These are phyloP conservation scores for Xenotilapia longispinis DNA, from an alignment of 2,113 vertebrate species.

Conservation along the genomic window DNA sequence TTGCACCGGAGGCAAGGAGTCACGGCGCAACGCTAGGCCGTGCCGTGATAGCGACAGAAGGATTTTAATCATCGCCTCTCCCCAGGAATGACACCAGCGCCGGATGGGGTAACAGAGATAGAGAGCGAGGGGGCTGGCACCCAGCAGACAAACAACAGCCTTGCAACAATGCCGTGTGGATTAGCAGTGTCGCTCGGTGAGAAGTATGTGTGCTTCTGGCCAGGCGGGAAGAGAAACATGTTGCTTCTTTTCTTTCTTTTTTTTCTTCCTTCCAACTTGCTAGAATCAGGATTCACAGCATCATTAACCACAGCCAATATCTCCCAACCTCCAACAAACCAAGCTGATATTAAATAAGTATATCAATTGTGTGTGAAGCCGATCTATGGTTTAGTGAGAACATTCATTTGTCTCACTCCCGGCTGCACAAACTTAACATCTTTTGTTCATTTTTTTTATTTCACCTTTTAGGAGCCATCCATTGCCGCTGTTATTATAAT, in stretches of 20 bases:
- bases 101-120: conserved; percentile 56
- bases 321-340: conserved; percentile 23
- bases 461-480: conserved; percentile 6
- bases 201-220: conserved; percentile 42
- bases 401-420: conserved; percentile 25
- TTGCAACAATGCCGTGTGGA: conserved; percentile 40
- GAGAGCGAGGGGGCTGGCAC: conserved; percentile 32
- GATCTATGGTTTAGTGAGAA: conserved; percentile 17
- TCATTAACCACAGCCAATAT: conserved; percentile 56
- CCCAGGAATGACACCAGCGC: conserved; percentile 64
- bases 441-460: background rate
- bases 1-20: conserved; percentile 61
- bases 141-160: conserved; percentile 66
- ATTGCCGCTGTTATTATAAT: conserved; percentile 28
- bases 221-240: conserved; percentile 31
- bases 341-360: conserved; percentile 59
- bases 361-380: conserved; percentile 40
- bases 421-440: conserved; percentile 10
- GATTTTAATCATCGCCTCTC: conserved; percentile 69
- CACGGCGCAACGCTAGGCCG: conserved; percentile 36
- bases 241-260: background rate
- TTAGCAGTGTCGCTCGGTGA: conserved; percentile 38
- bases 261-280: background rate
- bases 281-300: conserved; percentile 55
- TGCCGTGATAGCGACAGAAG: conserved; percentile 53